Conservation (phyloP, 2,797 vertebrate genomes). For the Tiaroga cobitis region DNA sequence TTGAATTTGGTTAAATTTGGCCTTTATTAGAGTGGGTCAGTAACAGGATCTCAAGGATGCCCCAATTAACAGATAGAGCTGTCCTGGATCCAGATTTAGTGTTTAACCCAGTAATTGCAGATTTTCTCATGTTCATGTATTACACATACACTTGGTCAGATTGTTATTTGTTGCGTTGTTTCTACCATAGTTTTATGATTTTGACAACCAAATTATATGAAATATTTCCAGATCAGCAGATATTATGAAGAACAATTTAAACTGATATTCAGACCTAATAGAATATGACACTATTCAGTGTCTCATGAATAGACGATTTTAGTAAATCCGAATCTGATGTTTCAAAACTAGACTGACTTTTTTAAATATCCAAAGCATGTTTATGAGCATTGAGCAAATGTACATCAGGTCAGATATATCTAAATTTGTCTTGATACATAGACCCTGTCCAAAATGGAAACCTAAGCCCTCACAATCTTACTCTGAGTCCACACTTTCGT, state of each 20-base stretch:
- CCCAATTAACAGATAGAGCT: slow-evolving; percentile 13
- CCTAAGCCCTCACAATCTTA: not conserved
- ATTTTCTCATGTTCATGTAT: not conserved
- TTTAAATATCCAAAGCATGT: too few species aligned
- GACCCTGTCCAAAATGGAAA: not conserved
- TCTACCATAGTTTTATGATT: not conserved
- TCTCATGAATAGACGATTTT: too few species aligned
- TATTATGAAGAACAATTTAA: not conserved
- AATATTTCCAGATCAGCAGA: not conserved
- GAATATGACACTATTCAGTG: not conserved
- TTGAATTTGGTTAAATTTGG: too few species aligned
- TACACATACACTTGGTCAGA: not conserved
- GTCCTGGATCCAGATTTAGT: slow-evolving; percentile 26
- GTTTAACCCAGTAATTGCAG: slow-evolving; percentile 19
- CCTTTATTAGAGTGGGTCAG: not conserved
- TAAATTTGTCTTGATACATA: too few species aligned
- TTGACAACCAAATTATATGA: not conserved
- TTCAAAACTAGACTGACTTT: too few species aligned
- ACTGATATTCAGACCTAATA: not conserved
- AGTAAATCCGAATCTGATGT: too few species aligned
- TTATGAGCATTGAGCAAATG: too few species aligned
- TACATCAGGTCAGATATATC: too few species aligned
- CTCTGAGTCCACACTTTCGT: not conserved
- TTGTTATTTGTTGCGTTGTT: not conserved
- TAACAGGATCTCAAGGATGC: slow-evolving; percentile 28